Conservation (phyloP, 30 jellyfish, hydroid and myxozoan genomes). For the Cassiopea xamachana region DNA sequence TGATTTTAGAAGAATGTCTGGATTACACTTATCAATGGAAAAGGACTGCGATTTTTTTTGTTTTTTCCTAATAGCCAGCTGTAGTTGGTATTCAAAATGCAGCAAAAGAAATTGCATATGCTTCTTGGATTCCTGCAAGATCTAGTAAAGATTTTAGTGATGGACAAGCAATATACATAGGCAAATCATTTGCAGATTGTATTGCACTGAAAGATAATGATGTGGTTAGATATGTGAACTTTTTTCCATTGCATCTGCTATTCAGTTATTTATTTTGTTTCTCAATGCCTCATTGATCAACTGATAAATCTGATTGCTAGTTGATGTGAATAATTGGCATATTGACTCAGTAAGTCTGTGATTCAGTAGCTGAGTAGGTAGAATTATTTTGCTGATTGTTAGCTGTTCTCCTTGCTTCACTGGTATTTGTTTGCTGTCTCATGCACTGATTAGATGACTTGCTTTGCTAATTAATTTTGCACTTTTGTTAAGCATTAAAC, state of each 20-base stretch:
- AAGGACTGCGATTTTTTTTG: not conserved
- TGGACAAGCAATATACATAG: constrained; percentile 14
- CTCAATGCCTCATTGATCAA: not conserved
- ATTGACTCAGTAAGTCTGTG: not conserved
- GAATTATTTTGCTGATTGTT: not conserved
- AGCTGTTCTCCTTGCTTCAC: too few relatives aligned
- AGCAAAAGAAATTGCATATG: constrained; percentile 4
- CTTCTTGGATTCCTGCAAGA: constrained; percentile 38
- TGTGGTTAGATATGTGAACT: constrained; percentile 19
- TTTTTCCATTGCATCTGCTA: not conserved
- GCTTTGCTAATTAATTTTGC: not conserved
- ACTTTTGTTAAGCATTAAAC: not conserved
- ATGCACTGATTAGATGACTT: too few relatives aligned
- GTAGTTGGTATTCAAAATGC: constrained; percentile 16
- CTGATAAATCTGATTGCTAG: not conserved
- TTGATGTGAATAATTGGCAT: not conserved
- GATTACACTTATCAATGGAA: too few relatives aligned
- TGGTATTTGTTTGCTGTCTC: too few relatives aligned
- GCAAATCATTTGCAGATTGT: constrained; percentile 59
- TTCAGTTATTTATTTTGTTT: not conserved
- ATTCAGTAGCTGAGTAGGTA: not conserved
- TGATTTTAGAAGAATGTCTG: too few relatives aligned
- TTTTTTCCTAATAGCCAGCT: constrained; percentile 31
- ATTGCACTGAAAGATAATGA: constrained; percentile 24
- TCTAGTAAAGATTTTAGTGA: not conserved